Evolutionary conservation across 30 jellyfish, hydroid and myxozoan species (phyloP).

Genomic region (Aurelia aurita complex sp. Pacific): DNA sequence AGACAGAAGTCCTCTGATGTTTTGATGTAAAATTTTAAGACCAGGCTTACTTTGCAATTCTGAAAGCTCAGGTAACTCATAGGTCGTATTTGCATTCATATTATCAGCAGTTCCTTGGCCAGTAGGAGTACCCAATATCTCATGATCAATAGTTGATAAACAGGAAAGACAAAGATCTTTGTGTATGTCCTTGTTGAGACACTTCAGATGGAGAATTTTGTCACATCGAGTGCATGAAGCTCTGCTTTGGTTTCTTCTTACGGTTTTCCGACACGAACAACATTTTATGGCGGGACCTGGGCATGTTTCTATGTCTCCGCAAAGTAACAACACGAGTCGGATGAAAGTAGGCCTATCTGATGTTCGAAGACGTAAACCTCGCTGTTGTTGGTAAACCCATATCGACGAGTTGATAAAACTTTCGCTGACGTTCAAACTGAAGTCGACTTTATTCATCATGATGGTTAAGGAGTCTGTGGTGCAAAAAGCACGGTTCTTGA

Average conservation of each 20-base stretch:
- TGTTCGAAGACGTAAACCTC: conserved; percentile 40
- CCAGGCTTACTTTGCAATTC: conserved; percentile 7
- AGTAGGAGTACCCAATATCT: neutral
- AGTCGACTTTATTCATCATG: conserved; percentile 35
- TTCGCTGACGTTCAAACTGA: conserved; percentile 25
- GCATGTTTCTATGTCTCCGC: conserved; percentile 48
- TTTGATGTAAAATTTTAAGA: too few relatives aligned
- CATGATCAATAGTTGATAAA: conserved; percentile 19
- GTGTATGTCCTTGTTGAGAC: conserved; percentile 35
- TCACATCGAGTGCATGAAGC: conserved; percentile 46
- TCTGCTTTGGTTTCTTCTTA: conserved; percentile 49
- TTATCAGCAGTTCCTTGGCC: conserved; percentile 28
- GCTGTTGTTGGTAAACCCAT: conserved; percentile 46
- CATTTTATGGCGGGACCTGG: conserved; percentile 45
- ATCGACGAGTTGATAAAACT: conserved; percentile 26
- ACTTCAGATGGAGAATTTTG: conserved; percentile 33
- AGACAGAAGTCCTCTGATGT: too few relatives aligned
- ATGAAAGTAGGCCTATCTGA: conserved; percentile 49
- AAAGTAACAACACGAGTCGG: conserved; percentile 41
- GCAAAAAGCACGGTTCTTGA: conserved; percentile 36
- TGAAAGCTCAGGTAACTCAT: conserved; percentile 43
- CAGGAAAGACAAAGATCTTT: conserved; percentile 38
- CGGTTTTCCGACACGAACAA: conserved; percentile 40
- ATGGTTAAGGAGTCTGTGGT: conserved; percentile 38
- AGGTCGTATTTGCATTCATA: neutral